A percentile compares a stretch with the other conserved stretches of the same genome.
Evolutionary conservation across 2,888 invertebrate genomes (phyloP).

Genomic region (Invenusta paracnida): DNA sequence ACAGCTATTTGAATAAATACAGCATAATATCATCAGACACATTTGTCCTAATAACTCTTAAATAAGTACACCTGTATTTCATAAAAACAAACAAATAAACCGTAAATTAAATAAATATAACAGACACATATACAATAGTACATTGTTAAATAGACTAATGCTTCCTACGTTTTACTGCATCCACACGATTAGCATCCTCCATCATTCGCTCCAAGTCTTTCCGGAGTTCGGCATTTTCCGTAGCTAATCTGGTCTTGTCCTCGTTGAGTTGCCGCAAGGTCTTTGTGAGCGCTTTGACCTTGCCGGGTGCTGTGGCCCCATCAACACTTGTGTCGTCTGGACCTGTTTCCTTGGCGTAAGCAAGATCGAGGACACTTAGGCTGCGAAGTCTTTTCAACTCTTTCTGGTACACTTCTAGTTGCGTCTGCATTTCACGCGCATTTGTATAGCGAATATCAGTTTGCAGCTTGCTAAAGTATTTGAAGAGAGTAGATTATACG

Average conservation of each 20-base stretch:
- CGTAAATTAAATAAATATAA: too few relatives aligned
- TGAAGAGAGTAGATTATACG: too few relatives aligned
- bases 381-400: slow-evolving; percentile 56
- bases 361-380: background rate
- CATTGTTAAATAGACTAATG: too few relatives aligned
- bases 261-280: background rate
- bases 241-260: slow-evolving; percentile 22
- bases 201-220: background rate
- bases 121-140: too few relatives aligned
- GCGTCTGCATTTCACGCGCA: slow-evolving; percentile 56
- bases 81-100: too few relatives aligned
- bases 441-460: slow-evolving; percentile 59
- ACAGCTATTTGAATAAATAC: too few relatives aligned
- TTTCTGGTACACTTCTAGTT: slow-evolving; percentile 55
- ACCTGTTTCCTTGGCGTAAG: background rate
- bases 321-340: background rate
- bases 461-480: slow-evolving; percentile 54
- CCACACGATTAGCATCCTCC: background rate
- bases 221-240: background rate
- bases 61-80: too few relatives aligned
- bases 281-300: background rate
- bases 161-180: too few relatives aligned
- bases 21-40: too few relatives aligned
- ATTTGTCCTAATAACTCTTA: too few relatives aligned
- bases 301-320: slow-evolving; percentile 20